These are phyloP conservation scores for Macaria liturata DNA, from an alignment of 2,888 invertebrate species.

Conservation along the genomic window DNA sequence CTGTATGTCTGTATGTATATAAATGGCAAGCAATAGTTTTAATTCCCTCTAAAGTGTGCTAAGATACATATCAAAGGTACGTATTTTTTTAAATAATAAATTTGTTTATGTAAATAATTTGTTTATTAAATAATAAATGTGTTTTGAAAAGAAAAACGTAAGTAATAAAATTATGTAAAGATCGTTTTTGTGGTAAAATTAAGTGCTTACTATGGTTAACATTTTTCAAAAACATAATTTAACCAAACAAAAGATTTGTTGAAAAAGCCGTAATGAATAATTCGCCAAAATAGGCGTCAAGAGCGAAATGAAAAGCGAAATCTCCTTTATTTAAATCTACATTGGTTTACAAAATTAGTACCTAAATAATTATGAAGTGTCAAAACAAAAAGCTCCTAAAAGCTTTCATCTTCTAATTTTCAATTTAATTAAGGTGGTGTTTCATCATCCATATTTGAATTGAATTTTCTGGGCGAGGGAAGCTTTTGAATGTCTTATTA, in stretches of 20 bases:
- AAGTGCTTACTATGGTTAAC: no score
- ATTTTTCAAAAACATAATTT: not conserved
- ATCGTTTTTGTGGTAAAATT: no score
- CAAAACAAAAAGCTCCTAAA: constrained; percentile 48
- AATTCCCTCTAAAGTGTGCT: no score
- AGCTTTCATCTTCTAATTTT: constrained; percentile 47
- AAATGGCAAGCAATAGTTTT: no score
- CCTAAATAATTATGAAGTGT: constrained; percentile 44
- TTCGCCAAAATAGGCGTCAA: constrained; percentile 6
- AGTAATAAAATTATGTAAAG: no score
- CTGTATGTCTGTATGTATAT: no score
- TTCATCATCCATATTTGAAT: constrained; percentile 37
- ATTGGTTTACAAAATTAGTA: constrained; percentile 36
- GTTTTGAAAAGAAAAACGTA: no score
- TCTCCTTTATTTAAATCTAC: constrained; percentile 31
- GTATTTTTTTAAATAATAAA: no score
- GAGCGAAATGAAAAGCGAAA: constrained; percentile 20
- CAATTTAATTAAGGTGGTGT: constrained; percentile 45
- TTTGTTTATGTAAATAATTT: no score
- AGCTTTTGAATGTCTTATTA: constrained; percentile 39
- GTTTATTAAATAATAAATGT: no score
- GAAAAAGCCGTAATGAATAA: constrained; percentile 11
- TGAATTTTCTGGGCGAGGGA: constrained; percentile 31
- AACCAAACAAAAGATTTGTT: constrained; percentile 12
- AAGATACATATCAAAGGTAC: no score